Percentiles rank a stretch among this genome's conserved stretches.
Conservation (phyloP, 1,140 invertebrate species). For the Macrosteles quadrilineatus region DNA sequence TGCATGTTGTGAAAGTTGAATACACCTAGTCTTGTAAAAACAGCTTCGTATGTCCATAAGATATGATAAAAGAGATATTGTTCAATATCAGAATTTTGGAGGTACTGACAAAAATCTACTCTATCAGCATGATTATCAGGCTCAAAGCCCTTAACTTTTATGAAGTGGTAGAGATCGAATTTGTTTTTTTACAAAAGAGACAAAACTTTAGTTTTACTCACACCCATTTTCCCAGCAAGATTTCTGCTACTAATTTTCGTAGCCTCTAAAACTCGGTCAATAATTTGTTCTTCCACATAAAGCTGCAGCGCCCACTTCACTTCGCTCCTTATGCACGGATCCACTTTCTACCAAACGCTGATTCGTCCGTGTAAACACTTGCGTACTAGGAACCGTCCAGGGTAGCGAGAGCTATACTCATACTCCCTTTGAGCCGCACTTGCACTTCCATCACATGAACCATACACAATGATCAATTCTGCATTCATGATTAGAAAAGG, state of each 20-base stretch:
- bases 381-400: neutral
- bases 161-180: constrained; percentile 3
- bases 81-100: constrained; percentile 13
- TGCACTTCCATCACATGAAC: too few species aligned
- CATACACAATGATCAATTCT: too few species aligned
- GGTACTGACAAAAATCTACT: neutral
- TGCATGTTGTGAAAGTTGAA: constrained; percentile 51
- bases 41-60: constrained; percentile 44
- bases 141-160: neutral
- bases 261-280: neutral
- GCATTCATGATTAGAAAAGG: too few species aligned
- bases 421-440: too few species aligned
- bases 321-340: constrained; percentile 10
- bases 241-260: constrained; percentile 1
- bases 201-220: neutral
- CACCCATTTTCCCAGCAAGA: neutral
- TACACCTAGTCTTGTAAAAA: constrained; percentile 46
- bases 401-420: neutral
- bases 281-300: constrained; percentile 3
- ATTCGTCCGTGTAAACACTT: neutral
- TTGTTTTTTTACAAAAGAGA: neutral
- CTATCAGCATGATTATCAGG: neutral
- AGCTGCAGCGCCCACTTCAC: constrained; percentile 2
- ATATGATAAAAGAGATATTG: neutral
- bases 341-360: neutral